Evolutionary conservation across 2,797 vertebrate genomes (phyloP).

Genomic region (Capromys pilorides): DNA sequence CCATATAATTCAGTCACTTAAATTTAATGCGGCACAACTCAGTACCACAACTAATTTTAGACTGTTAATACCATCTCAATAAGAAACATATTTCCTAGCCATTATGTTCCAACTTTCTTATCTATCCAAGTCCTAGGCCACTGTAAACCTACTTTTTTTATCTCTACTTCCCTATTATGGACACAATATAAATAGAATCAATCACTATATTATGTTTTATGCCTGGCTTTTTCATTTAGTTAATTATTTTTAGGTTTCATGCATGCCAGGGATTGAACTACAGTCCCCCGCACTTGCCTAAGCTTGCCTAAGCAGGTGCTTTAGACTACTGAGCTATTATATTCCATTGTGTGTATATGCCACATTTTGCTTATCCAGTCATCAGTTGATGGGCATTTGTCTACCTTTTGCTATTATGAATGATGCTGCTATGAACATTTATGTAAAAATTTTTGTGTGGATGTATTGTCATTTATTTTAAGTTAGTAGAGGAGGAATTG

Average conservation of each 20-base stretch:
- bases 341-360: not conserved
- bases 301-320: no score
- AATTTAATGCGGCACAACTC: not conserved
- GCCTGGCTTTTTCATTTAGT: not conserved
- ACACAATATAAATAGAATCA: not conserved
- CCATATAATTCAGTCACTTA: not conserved
- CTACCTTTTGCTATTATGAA: not conserved
- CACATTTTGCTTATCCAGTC: not conserved
- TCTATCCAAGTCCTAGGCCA: not conserved
- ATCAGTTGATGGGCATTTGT: not conserved
- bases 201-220: not conserved
- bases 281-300: no score
- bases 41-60: not conserved
- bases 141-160: not conserved
- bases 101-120: not conserved
- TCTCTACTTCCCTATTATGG: not conserved
- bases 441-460: not conserved
- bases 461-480: constrained; percentile 1
- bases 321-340: not conserved
- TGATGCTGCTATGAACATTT: not conserved
- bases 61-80: not conserved
- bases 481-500: not conserved
- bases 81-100: not conserved
- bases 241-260: not conserved
- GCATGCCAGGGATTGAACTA: not conserved